These are phyloP conservation scores for Cactoblastis cactorum DNA, from an alignment of 2,888 invertebrate genomes.

Conservation along the genomic window DNA sequence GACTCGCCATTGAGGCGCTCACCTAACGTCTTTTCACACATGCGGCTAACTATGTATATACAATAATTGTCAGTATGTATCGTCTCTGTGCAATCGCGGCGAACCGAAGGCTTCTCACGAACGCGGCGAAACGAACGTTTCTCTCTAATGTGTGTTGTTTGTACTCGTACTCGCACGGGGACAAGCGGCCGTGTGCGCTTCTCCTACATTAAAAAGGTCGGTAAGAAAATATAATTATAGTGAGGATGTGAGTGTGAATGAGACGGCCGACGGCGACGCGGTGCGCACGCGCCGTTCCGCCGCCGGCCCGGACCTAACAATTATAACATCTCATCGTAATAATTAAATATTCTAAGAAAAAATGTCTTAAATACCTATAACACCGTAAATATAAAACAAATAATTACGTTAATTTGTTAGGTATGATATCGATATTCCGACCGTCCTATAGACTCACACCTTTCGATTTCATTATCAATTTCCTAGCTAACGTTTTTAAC, in stretches of 20 bases:
- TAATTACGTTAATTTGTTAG: constrained; percentile 79
- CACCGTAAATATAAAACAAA: constrained; percentile 80
- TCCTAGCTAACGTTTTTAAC: constrained; percentile 79
- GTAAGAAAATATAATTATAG: constrained; percentile 78
- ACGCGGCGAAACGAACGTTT: constrained; percentile 68
- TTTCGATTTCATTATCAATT: constrained; percentile 78
- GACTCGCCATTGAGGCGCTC: constrained; percentile 46
- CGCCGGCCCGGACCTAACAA: constrained; percentile 70
- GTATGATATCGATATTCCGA: constrained; percentile 78
- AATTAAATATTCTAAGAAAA: constrained; percentile 79
- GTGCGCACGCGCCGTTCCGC: constrained; percentile 45
- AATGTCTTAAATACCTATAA: constrained; percentile 79
- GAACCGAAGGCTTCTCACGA: constrained; percentile 78
- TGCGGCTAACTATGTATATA: constrained; percentile 77
- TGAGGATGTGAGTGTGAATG: constrained; percentile 76
- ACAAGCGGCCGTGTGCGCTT: constrained; percentile 76
- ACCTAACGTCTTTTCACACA: constrained; percentile 66
- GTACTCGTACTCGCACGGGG: constrained; percentile 72
- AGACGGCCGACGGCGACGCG: constrained; percentile 62
- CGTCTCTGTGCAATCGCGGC: constrained; percentile 72
- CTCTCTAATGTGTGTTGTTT: constrained; percentile 68
- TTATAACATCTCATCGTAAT: constrained; percentile 76
- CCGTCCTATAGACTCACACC: constrained; percentile 76
- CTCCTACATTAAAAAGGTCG: constrained; percentile 73
- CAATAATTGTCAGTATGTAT: constrained; percentile 63